Conservation (phyloP, 1,140 invertebrate genomes). For the Lineus longissimus region DNA sequence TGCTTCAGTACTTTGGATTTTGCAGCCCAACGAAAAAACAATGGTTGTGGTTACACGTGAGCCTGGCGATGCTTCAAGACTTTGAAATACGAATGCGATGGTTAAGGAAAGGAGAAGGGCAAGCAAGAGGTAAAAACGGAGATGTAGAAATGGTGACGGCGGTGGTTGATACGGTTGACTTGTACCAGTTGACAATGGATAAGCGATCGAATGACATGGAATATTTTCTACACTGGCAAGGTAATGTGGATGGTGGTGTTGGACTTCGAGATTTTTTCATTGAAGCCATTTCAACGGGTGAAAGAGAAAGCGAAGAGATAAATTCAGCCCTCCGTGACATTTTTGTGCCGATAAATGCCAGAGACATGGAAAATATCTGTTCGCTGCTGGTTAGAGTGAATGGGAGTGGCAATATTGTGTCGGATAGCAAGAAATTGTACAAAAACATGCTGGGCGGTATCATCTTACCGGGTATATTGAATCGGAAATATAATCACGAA, state of each 20-base stretch:
- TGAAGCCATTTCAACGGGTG: neutral
- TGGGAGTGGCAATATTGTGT: slow-evolving; percentile 1
- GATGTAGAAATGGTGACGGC: too few species aligned
- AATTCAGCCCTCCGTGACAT: neutral
- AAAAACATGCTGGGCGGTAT: slow-evolving; percentile 4
- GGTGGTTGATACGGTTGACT: neutral
- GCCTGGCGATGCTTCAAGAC: slow-evolving; percentile 5
- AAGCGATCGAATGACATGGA: slow-evolving; percentile 5
- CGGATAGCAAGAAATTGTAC: slow-evolving; percentile 5
- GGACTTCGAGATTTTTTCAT: slow-evolving; percentile 8
- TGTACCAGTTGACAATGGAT: slow-evolving; percentile 4
- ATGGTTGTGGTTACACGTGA: slow-evolving; percentile 3
- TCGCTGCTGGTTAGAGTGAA: slow-evolving; percentile 3
- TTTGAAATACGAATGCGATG: neutral
- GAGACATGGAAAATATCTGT: slow-evolving; percentile 5
- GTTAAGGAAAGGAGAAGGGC: too few species aligned
- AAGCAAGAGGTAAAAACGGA: too few species aligned
- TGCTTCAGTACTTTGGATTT: slow-evolving; percentile 3
- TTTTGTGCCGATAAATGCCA: slow-evolving; percentile 5
- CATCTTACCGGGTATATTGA: slow-evolving; percentile 3
- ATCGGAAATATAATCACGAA: slow-evolving; percentile 1
- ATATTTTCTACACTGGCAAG: slow-evolving; percentile 5
- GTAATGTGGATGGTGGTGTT: too few species aligned
- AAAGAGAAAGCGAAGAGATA: neutral
- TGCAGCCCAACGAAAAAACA: slow-evolving; percentile 8